These are phyloP conservation scores for Lepisosteus osseus DNA, from an alignment of 2,113 vertebrate species.

Conservation along the genomic window DNA sequence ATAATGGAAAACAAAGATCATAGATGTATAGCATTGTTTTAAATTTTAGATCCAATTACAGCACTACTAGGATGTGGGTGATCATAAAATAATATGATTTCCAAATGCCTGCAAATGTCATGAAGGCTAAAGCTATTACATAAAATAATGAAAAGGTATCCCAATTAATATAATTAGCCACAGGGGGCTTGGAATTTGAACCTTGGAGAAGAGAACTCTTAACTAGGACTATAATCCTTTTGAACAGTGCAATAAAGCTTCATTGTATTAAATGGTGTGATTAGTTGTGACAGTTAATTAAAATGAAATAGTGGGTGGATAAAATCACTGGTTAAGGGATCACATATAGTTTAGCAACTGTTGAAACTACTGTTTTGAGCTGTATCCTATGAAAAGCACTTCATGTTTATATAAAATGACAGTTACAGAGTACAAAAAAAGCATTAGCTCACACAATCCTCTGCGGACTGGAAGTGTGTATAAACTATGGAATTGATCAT, in stretches of 20 bases:
- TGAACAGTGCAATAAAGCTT: constrained; percentile 18
- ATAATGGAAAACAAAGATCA: too few relatives aligned
- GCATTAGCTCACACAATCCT: not conserved
- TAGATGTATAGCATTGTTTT: too few relatives aligned
- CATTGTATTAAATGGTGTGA: constrained; percentile 8
- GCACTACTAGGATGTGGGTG: too few relatives aligned
- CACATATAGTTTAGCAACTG: constrained; percentile 1
- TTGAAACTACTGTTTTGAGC: not conserved
- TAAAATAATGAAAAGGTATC: constrained; percentile 17
- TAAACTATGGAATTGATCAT: not conserved
- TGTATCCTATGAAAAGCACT: constrained; percentile 25
- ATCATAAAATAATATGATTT: not conserved
- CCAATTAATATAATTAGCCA: constrained; percentile 11
- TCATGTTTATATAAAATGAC: constrained; percentile 56
- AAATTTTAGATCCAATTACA: too few relatives aligned
- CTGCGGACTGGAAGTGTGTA: not conserved
- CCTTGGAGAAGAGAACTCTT: constrained; percentile 5
- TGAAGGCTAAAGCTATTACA: constrained; percentile 14
- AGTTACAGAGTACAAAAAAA: constrained; percentile 44
- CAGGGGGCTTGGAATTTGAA: not conserved
- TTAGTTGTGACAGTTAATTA: constrained; percentile 25
- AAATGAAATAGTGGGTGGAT: constrained; percentile 13
- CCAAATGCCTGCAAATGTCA: not conserved
- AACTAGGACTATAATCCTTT: constrained; percentile 18
- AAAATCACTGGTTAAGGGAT: constrained; percentile 12